Base-by-base conservation (phyloP, 2,797 vertebrate species). In the Helicolenus hilgendorfi region DNA sequence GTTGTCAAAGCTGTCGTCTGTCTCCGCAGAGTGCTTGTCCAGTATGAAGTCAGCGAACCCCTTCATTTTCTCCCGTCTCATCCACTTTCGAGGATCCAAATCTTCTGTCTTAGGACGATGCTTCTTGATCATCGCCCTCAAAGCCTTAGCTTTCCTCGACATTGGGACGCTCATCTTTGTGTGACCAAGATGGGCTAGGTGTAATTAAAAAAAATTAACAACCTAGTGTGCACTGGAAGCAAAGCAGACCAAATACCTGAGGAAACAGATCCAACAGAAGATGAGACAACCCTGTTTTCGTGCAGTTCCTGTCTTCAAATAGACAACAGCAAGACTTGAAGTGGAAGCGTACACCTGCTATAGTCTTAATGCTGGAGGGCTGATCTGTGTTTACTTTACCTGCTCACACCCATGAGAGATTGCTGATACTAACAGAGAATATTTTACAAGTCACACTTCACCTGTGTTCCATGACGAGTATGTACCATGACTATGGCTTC, bases 1-100 rank as follows among this genome's bases (percentile, higher is more conserved):
- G 79, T 88, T 88, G 93, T 98, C 96, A 79, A 95, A 98, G 81
- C 92, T 95, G 33, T 69, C 70, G 85, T 97, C 96, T 1, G 45
- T 88, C 7, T 92, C 93, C 33, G 92, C 93, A 0, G 85, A 55
- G 24, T 94, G 71, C 62, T 94, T 97, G 38, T 92, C 92, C 15
- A 81, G 38, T 11, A 96, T 7, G 7, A 97, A 96, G 63, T 97
- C 97, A n/a, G 83, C 27, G 27, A 98, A 97, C 1, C 72, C 95
- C 77, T 68, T 94, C 18, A 95, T 4, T 0, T 78, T 86, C 67
- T 96, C 95, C 0, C 79, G 79, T 79, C 41, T 95, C 35, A 96
- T 70, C 97, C 96, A 97, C 22, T 75, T 92, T 22, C 94, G 95
- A 60, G 94, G 94, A 83, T 97, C 94, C 62, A 97, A 70, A 55